Evolutionary conservation across 2,797 vertebrate genomes (phyloP), one percentile per base, ranked within the genome.

Genomic region (Tympanoctomys barrerae): DNA sequence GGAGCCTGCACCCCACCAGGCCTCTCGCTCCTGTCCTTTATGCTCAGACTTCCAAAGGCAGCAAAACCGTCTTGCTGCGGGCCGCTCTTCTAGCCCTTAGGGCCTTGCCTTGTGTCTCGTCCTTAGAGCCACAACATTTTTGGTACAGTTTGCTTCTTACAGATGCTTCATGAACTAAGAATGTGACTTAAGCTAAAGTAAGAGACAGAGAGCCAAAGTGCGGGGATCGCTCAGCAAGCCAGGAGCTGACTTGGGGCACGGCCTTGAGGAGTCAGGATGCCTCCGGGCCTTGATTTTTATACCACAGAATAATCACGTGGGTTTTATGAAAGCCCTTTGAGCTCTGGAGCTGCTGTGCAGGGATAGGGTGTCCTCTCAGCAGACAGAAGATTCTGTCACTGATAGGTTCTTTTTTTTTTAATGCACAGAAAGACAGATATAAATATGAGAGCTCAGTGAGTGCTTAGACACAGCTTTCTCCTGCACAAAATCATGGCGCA

Each of bases 181-280:
- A 71, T 33, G 26, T 52, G 62, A 91, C 21, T 82, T 36, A 93
- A 0, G n/a, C 39, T 71, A 90, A 95, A 83, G 28, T 36, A 73
- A 89, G 94, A 91, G 33, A 91, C 70, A 42, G 39, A 71, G 87
- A 92, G 39, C n/a, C 12, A 82, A 80, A 66, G 62, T 33, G n/a
- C 49, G 66, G 85, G 57, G 36, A 89, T 94, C 46, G 73, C 83
- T 81, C 87, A 84, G 82, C 66, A 93, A 77, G n/a, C 49, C 28
- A 49, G 61, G 87, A 87, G 64, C 39, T 84, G 81, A 90, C 87
- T 96, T 96, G 81, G 83, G 89, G 70, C 62, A 31, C 68, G 87
- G 97, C 94, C 88, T 93, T 97, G 94, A 61, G 70, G 89, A 88
- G 46, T 95, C 89, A 54, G 18, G 91, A 89, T 93, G 62, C 46